Base-by-base conservation (phyloP, 2,888 invertebrate genomes). In the Drosophila peninsularis region DNA sequence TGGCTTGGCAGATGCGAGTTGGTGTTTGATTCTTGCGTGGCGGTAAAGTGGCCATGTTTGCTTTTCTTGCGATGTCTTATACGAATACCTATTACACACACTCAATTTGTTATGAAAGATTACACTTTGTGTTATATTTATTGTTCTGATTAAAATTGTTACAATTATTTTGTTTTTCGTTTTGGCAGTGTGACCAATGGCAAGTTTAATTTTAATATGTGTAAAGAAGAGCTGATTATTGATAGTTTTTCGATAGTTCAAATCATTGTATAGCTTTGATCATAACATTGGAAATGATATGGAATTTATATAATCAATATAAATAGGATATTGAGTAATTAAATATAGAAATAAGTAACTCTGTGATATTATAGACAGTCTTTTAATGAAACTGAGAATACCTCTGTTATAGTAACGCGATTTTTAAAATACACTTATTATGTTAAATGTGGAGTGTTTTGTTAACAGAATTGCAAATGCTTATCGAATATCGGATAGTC, bases 21-120 rank as follows among this genome's bases (percentile, higher is more conserved):
- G 95, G 95, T 62, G 95, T 94, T 56, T 95, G 94, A 92, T 95
- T 95, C 93, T 96, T 96, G 75, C 96, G 93, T 41, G 96, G 96
- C 74, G 97, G 96, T 91, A 96, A 93, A 82, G 95, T 94, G 88
- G 96, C 95, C 96, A 96, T 96, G 74, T 86, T 93, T 58, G 52
- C 21, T 57, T 50, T 13, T 42, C 11, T 45, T 7, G 13, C n/a
- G 24, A 34, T 61, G 10, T 10, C 24, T 21, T 2, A 34, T 13
- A 17, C 17, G 39, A n/a, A 41, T 37, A 37, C 14, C 19, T 21
- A 75, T 17, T 49, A 11, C 32, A 37, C 50, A 10, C 37, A 39
- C 24, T 19, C 5, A 21, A 2, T 34, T 44, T 41, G 9, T 2
- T 14, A 9, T 17, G 2, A 36, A 3, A 32, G 19, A 21, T 36